Evolutionary conservation across 1,140 invertebrate species (phyloP).

Genomic region (Tenebrio molitor): DNA sequence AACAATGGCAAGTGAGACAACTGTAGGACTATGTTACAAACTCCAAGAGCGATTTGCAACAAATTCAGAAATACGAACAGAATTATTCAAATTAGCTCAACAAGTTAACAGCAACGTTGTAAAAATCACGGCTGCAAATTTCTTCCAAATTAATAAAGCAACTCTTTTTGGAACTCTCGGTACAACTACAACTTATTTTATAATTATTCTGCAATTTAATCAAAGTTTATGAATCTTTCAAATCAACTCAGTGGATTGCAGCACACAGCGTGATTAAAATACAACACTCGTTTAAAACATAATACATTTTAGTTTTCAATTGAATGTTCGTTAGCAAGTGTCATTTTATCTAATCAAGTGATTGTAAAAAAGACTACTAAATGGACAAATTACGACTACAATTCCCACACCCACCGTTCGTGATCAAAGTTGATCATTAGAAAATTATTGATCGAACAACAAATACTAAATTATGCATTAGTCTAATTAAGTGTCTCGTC

Average conservation of each 20-base stretch:
- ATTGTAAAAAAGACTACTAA: no score
- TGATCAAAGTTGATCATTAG: no score
- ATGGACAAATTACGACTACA: no score
- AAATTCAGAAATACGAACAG: slow-evolving; percentile 14
- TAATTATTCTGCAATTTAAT: slow-evolving; percentile 38
- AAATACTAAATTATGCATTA: slow-evolving; percentile 10
- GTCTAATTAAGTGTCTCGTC: slow-evolving; percentile 15
- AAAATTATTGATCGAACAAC: slow-evolving; percentile 2
- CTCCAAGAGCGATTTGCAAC: slow-evolving; percentile 16
- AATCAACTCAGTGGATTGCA: no score
- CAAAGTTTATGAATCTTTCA: slow-evolving; percentile 10
- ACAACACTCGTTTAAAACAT: no score
- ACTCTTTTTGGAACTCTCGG: slow-evolving; percentile 22
- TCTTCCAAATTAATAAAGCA: slow-evolving; percentile 28
- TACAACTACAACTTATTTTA: slow-evolving; percentile 36
- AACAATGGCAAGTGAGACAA: not conserved
- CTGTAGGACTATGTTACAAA: slow-evolving; percentile 6
- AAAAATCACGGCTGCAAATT: slow-evolving; percentile 12
- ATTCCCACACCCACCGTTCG: no score
- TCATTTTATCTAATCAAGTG: no score
- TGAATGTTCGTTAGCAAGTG: no score
- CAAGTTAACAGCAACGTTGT: not conserved
- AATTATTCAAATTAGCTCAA: slow-evolving; percentile 18
- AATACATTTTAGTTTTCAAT: no score
- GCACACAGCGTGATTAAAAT: no score